phyloP scores from a whole-genome alignment of 2,797 vertebrate species.

The Natrix natrix region DNA sequence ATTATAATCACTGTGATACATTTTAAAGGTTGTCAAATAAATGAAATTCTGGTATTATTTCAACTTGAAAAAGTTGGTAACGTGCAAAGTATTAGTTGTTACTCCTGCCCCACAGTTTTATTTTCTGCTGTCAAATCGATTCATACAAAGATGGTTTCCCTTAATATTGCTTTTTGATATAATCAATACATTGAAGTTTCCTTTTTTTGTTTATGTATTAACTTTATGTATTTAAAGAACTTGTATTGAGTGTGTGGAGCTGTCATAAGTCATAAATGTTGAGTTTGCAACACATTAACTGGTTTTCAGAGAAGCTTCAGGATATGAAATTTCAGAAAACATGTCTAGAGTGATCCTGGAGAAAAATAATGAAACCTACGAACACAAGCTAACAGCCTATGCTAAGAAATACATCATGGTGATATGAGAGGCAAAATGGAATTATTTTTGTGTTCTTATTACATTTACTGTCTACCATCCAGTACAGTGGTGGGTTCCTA shows the following conservation, averaged over 20 bases:
- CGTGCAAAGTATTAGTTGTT: background rate
- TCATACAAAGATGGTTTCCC: background rate
- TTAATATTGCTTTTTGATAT: background rate
- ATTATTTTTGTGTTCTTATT: background rate
- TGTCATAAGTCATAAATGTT: background rate
- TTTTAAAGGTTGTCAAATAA: background rate
- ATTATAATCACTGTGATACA: background rate
- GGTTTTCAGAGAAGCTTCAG: background rate
- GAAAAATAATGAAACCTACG: background rate
- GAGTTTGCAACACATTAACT: background rate
- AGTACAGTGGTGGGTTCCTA: background rate
- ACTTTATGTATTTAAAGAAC: background rate
- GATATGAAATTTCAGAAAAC: background rate
- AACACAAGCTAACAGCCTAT: background rate
- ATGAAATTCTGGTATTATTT: background rate
- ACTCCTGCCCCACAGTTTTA: background rate
- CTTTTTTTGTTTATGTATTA: background rate
- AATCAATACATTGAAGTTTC: background rate
- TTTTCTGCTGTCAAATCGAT: background rate
- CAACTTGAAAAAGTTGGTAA: background rate
- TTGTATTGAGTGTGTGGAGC: background rate
- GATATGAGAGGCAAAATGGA: background rate
- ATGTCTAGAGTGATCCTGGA: background rate
- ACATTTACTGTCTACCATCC: background rate
- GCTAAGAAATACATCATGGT: background rate